Evolutionary conservation across 2,888 invertebrate genomes (phyloP).

Genomic region (Eupithecia pulchellata): DNA sequence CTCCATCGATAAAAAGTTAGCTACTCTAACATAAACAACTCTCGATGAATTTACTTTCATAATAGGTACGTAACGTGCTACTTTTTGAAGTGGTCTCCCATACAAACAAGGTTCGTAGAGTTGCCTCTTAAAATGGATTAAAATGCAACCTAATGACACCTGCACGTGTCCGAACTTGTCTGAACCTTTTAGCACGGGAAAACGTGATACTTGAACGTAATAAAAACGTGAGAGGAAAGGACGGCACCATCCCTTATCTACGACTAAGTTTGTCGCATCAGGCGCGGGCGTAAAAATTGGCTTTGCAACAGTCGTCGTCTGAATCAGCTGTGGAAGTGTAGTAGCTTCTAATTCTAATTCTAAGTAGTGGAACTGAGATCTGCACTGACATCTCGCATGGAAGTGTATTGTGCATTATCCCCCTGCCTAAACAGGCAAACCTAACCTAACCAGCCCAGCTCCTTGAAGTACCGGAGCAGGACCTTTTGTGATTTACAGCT

Average conservation of each 20-base stretch:
- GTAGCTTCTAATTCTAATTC: too few species aligned
- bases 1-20: too few species aligned
- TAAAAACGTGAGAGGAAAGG: neutral
- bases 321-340: too few species aligned
- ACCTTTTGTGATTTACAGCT: too few species aligned
- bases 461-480: too few species aligned
- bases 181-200: neutral
- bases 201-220: neutral
- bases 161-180: neutral
- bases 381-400: too few species aligned
- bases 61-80: neutral
- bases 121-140: neutral
- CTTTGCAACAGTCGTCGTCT: too few species aligned
- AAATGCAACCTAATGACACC: constrained; percentile 3
- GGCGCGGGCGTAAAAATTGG: neutral
- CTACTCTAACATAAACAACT: neutral
- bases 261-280: neutral
- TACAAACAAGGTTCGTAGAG: neutral
- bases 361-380: too few species aligned
- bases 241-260: neutral
- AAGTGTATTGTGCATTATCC: too few species aligned
- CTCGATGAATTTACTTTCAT: neutral
- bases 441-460: too few species aligned
- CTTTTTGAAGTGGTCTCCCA: neutral
- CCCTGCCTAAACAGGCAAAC: too few species aligned